A percentile compares a stretch with the other conserved stretches of the same genome.
Conservation (phyloP, 2,888 invertebrate species). For the Campoplex capitator region DNA sequence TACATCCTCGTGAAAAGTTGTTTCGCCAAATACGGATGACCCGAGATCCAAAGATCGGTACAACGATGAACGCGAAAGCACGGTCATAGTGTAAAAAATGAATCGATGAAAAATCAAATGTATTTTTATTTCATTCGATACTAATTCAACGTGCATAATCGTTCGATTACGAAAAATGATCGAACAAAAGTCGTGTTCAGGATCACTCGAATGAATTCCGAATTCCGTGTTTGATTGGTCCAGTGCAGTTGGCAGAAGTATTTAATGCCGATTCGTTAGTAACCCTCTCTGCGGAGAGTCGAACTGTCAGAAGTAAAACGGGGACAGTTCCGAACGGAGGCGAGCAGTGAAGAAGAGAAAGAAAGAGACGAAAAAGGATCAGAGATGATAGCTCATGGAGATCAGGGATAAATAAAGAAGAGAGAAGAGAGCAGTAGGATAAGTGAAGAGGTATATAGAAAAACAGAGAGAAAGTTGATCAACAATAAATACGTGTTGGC, state of each 20-base stretch:
- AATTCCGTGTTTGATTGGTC: slow-evolving; percentile 48
- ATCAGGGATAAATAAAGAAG: background rate
- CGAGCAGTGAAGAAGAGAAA: background rate
- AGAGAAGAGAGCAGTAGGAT: background rate
- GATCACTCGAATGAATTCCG: background rate
- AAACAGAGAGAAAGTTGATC: slow-evolving; percentile 34
- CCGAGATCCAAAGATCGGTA: background rate
- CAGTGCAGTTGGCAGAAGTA: slow-evolving; percentile 35
- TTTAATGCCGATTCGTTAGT: slow-evolving; percentile 46
- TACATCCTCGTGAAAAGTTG: slow-evolving; percentile 44
- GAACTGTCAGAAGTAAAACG: slow-evolving; percentile 9
- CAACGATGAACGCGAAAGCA: slow-evolving; percentile 41
- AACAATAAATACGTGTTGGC: slow-evolving; percentile 34
- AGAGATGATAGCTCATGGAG: slow-evolving; percentile 13
- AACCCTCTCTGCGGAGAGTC: slow-evolving; percentile 28
- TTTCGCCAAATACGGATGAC: slow-evolving; percentile 53
- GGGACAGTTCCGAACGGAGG: no score
- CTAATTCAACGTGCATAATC: background rate
- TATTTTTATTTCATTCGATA: background rate
- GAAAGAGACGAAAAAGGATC: background rate
- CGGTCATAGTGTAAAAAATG: slow-evolving; percentile 27
- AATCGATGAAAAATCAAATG: background rate
- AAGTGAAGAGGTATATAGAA: background rate
- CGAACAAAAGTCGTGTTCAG: background rate
- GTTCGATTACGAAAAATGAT: background rate